phyloP scores from a whole-genome alignment of 2,113 vertebrate species.

The Nanorana parkeri region DNA sequence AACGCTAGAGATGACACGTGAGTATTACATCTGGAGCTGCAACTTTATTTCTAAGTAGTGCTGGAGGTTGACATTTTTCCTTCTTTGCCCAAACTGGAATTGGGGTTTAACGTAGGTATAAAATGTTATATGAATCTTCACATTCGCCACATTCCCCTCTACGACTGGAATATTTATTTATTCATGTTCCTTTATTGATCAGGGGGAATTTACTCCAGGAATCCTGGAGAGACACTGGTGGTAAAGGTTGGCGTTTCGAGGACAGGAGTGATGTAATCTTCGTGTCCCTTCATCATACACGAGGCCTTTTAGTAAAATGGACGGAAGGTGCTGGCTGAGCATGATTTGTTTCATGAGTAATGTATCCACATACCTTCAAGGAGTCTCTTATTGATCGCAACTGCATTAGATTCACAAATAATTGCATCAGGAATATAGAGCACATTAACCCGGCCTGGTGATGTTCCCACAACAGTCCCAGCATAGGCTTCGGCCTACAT shows the following conservation, averaged over 20 bases:
- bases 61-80: too few species aligned
- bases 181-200: not conserved
- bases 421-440: slow-evolving; percentile 54
- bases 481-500: not conserved
- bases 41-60: too few species aligned
- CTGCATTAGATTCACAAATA: slow-evolving; percentile 53
- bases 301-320: slow-evolving; percentile 49
- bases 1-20: too few species aligned
- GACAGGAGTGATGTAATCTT: slow-evolving; percentile 36
- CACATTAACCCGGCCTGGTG: slow-evolving; percentile 20
- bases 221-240: not conserved
- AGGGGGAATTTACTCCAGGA: not conserved
- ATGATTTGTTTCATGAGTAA: slow-evolving; percentile 51
- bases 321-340: slow-evolving; percentile 41
- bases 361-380: slow-evolving; percentile 32
- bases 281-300: slow-evolving; percentile 6
- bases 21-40: too few species aligned
- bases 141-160: not conserved
- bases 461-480: slow-evolving; percentile 10
- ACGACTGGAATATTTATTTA: not conserved
- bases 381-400: slow-evolving; percentile 55
- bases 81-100: too few species aligned
- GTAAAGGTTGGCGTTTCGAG: not conserved
- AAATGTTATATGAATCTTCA: too few species aligned
- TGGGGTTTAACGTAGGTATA: too few species aligned